phyloP scores from a whole-genome alignment of 2,797 vertebrate species.

The Melanogrammus aeglefinus region DNA sequence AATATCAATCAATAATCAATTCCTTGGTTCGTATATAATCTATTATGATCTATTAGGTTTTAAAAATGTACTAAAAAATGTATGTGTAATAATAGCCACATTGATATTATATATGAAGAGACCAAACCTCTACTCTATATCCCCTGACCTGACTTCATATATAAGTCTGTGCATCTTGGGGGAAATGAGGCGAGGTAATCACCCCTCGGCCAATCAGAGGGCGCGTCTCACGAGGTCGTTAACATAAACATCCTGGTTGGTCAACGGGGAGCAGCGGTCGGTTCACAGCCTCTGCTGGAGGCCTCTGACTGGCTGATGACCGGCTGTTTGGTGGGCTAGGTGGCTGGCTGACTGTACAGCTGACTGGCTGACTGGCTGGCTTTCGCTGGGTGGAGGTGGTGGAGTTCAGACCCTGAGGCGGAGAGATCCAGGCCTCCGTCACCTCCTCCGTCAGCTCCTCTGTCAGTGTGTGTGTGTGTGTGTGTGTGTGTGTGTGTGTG shows the following conservation, averaged over 20 bases:
- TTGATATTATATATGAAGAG: conserved; percentile 42
- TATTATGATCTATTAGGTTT: conserved; percentile 10
- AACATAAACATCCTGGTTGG: conserved; percentile 80
- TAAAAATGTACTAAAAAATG: too few species aligned
- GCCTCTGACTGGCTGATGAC: conserved; percentile 28
- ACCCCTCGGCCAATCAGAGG: conserved; percentile 74
- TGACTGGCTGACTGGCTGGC: not conserved
- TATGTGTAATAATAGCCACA: conserved; percentile 35
- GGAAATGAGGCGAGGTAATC: conserved; percentile 75
- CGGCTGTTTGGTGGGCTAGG: too few species aligned
- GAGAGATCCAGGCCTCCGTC: conserved; percentile 12
- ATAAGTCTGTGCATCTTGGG: conserved; percentile 63
- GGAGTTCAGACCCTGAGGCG: conserved; percentile 72
- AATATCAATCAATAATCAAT: conserved; percentile 32
- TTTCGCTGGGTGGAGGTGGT: conserved; percentile 16
- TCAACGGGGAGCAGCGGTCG: conserved; percentile 56
- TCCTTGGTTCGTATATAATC: conserved; percentile 45
- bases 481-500: conserved; percentile 5
- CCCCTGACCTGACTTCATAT: not conserved
- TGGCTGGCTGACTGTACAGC: not conserved
- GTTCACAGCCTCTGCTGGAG: conserved; percentile 59
- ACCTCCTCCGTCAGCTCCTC: too few species aligned
- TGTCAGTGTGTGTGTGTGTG: conserved; percentile 2
- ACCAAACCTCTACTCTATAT: conserved; percentile 14
- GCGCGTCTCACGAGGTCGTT: conserved; percentile 73